phyloP scores from a whole-genome alignment of 1,140 invertebrate genomes.

The Drosophila ananassae region DNA sequence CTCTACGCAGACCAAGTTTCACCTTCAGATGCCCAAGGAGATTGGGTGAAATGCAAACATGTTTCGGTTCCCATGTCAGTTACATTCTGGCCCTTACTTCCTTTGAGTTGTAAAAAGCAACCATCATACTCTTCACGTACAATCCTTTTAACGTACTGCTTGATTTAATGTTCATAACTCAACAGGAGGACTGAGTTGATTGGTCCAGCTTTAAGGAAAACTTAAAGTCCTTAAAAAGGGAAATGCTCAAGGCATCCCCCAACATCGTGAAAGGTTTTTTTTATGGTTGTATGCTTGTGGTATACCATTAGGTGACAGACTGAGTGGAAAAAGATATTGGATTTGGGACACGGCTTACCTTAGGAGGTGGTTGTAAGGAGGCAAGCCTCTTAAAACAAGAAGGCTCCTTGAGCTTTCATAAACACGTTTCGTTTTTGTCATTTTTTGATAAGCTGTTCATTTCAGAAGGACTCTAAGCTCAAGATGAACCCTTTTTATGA shows the following conservation, averaged over 20 bases:
- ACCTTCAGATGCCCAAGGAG: constrained; percentile 50
- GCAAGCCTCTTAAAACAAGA: too few relatives aligned
- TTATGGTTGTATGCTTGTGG: too few relatives aligned
- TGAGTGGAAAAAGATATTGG: neutral
- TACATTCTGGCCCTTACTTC: neutral
- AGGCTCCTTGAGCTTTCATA: neutral
- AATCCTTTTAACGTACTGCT: neutral
- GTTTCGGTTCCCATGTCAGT: neutral
- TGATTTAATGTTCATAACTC: too few relatives aligned
- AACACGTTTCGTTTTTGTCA: neutral
- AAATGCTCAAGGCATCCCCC: neutral
- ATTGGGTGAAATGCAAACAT: neutral
- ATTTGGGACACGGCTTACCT: neutral
- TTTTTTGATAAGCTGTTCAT: constrained; percentile 24
- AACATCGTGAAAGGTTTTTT: neutral
- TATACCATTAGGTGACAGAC: neutral
- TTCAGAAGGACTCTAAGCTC: neutral
- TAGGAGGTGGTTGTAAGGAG: too few relatives aligned
- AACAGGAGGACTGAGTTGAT: too few relatives aligned
- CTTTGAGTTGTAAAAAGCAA: neutral
- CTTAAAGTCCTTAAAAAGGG: neutral
- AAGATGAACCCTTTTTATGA: constrained; percentile 15
- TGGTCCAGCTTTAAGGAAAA: too few relatives aligned
- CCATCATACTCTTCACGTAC: neutral
- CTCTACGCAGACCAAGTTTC: constrained; percentile 30